Base-by-base conservation (phyloP, 1,140 invertebrate genomes). In the Pogonomyrmex californicus region DNA sequence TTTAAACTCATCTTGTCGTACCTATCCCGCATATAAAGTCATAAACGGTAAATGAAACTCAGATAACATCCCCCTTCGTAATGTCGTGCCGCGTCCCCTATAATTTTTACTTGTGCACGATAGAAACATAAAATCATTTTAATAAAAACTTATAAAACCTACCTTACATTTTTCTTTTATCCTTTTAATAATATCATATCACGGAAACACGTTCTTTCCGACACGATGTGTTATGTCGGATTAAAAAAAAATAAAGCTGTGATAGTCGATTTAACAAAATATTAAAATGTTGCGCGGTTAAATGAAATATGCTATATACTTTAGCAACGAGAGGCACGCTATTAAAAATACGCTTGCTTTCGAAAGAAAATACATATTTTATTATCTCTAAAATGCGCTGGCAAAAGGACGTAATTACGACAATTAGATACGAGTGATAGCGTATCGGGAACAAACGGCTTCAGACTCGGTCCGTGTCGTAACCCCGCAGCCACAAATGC, bases 1-100 rank as follows among this genome's bases (percentile, higher is more conserved):
- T 89, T 86, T 54, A 30, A 56, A n/a, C 68, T 47, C 30, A 33
- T 73, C 30, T 75, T 49, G 68, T 73, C 78, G 38, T 47, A 73
- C 38, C 54, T 82, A 44, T 36, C 17, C 7, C 33, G 54, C 78
- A 54, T 75, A 83, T 75, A 60, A 60, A 83, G 54, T 60, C 30
- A 60, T 36, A 44, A 60, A 30, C 41, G 68, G 38, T 41, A 63
- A 47, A 56, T 41, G 51, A 17, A 33, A 49, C 17, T 33, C 30
- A 65, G 51, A 68, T 54, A 47, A 14, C 41, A 58, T 38, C 63
- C 38, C 30, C 30, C 33, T 41, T 65, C 6, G 44, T 78, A 78
- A 77, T 68, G 38, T 54, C 77, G 30, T 41, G 56, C 41, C 44
- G 44, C 38, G 38, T 76, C 38, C 73, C n/a, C 23, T 58, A n/a